A percentile compares a stretch with the other conserved stretches of the same genome.
These are phyloP conservation scores for Actinostola sp. DNA, from an alignment of 92 coral and sea anemone genomes.

Conservation along the genomic window DNA sequence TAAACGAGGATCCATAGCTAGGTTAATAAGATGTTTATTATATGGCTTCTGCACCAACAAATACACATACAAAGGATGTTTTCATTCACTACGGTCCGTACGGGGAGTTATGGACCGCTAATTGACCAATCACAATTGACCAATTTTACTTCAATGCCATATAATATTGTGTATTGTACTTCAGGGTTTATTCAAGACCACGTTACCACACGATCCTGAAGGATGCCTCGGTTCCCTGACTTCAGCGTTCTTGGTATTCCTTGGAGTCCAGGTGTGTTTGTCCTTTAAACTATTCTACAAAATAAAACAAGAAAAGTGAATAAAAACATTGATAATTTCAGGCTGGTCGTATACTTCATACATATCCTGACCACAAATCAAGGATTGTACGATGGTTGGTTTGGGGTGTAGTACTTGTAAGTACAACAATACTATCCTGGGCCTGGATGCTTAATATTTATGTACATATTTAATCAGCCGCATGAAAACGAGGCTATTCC, in stretches of 20 bases:
- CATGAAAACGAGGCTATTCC: no score
- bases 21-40: no score
- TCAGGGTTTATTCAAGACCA: constrained; percentile 71
- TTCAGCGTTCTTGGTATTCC: constrained; percentile 82
- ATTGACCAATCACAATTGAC: no score
- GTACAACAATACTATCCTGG: no score
- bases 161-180: not conserved
- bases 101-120: no score
- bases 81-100: no score
- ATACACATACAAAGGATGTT: no score
- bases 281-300: not conserved
- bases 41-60: no score
- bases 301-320: not conserved
- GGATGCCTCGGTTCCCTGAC: constrained; percentile 93
- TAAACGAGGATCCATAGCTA: no score
- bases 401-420: constrained; percentile 77
- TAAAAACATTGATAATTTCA: no score
- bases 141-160: not conserved
- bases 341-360: constrained; percentile 80
- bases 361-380: constrained; percentile 65
- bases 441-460: no score
- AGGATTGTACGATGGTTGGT: constrained; percentile 74
- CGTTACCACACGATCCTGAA: constrained; percentile 86
- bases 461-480: no score
- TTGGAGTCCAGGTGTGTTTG: constrained; percentile 88